These are phyloP conservation scores for Chirona hameri DNA, from an alignment of 2,888 invertebrate genomes.

Conservation along the genomic window DNA sequence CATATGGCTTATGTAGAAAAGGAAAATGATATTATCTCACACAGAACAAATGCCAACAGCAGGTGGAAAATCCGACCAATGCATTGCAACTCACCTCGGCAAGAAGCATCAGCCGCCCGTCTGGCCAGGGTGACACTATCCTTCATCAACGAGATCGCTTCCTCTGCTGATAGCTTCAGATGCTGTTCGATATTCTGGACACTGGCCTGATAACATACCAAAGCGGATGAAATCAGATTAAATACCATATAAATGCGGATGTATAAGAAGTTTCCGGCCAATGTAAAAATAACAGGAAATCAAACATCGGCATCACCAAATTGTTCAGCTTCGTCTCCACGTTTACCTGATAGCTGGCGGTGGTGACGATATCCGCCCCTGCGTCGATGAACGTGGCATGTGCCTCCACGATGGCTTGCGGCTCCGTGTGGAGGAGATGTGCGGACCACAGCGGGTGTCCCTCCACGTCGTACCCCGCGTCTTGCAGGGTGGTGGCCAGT, in stretches of 20 bases:
- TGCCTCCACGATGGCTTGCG: slow-evolving; percentile 70
- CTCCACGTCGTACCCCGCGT: slow-evolving; percentile 65
- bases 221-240: background rate
- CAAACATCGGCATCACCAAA: slow-evolving; percentile 43
- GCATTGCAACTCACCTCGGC: background rate
- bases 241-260: background rate
- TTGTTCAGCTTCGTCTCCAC: too few relatives aligned
- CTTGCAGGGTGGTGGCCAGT: slow-evolving; percentile 76
- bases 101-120: background rate
- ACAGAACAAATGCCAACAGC: too few relatives aligned
- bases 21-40: background rate
- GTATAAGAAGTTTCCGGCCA: background rate
- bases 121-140: background rate
- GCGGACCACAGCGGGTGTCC: slow-evolving; percentile 88
- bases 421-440: slow-evolving; percentile 71
- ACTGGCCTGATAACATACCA: background rate
- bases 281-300: background rate
- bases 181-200: background rate
- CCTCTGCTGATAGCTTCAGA: background rate
- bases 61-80: too few relatives aligned
- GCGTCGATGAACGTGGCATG: slow-evolving; percentile 74
- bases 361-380: slow-evolving; percentile 81
- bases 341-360: slow-evolving; percentile 86
- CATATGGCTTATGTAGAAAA: background rate
- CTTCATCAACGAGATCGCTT: background rate